Evolutionary conservation across 2,797 vertebrate species (phyloP).

Genomic region (Hirundo rustica): DNA sequence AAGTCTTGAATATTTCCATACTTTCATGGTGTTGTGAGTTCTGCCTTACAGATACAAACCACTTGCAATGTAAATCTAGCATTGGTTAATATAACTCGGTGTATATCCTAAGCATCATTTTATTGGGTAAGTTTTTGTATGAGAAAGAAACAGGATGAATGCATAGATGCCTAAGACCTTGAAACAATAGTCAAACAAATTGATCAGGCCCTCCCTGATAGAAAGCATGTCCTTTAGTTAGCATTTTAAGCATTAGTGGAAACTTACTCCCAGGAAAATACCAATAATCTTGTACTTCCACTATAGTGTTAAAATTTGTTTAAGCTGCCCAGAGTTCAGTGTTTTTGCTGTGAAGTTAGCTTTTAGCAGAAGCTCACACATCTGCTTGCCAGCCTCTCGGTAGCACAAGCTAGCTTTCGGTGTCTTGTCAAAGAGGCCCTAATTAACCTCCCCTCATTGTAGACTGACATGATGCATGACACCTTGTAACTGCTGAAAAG

Average conservation of each 20-base stretch:
- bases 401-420: background rate
- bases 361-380: background rate
- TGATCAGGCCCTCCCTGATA: background rate
- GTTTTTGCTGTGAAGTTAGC: background rate
- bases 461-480: background rate
- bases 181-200: background rate
- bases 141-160: background rate
- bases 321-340: background rate
- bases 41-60: background rate
- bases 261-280: background rate
- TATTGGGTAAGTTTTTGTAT: background rate
- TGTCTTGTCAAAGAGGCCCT: background rate
- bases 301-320: background rate
- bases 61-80: background rate
- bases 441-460: slow-evolving; percentile 5
- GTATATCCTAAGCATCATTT: background rate
- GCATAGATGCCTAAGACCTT: background rate
- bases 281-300: background rate
- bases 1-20: background rate
- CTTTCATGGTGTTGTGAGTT: background rate
- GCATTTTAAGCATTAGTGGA: background rate
- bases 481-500: background rate
- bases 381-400: background rate
- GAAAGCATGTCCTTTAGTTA: background rate
- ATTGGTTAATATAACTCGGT: background rate